Conservation (phyloP, 1,140 invertebrate genomes). For the Drosophila prosaltans region DNA sequence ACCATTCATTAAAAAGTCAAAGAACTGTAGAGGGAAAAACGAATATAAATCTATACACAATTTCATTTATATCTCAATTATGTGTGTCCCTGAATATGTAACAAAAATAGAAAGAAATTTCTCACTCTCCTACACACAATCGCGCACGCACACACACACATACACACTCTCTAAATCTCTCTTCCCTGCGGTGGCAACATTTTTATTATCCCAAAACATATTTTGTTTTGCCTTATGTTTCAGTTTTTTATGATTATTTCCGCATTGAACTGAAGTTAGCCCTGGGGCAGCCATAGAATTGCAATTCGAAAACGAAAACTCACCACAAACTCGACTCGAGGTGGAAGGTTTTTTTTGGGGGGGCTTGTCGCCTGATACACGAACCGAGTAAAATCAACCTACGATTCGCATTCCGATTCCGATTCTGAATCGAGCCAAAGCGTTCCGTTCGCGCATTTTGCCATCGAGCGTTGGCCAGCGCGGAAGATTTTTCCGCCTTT, state of each 20-base stretch:
- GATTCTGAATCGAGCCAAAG: constrained; percentile 51
- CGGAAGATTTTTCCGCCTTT: constrained; percentile 67
- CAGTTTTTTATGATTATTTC: constrained; percentile 38
- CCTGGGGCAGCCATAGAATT: constrained; percentile 54
- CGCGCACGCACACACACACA: not conserved
- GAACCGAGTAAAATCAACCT: constrained; percentile 20
- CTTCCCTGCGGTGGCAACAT: not conserved
- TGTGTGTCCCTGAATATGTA: constrained; percentile 32
- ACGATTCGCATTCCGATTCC: constrained; percentile 9
- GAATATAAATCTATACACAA: constrained; percentile 40
- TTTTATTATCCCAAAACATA: constrained; percentile 28
- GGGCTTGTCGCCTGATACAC: constrained; percentile 49
- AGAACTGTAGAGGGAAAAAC: constrained; percentile 41
- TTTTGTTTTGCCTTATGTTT: constrained; percentile 45
- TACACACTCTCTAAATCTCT: not conserved
- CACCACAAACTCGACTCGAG: constrained; percentile 42
- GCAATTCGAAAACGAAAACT: constrained; percentile 44
- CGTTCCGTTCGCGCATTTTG: constrained; percentile 75
- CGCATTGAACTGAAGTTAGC: constrained; percentile 17
- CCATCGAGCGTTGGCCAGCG: constrained; percentile 76
- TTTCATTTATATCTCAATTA: constrained; percentile 52
- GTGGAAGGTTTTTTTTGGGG: not conserved
- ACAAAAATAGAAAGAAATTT: constrained; percentile 25
- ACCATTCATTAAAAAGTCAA: constrained; percentile 55
- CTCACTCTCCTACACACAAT: not conserved